phyloP scores from a whole-genome alignment of 1,140 invertebrate species.

The Cydia amplana region DNA sequence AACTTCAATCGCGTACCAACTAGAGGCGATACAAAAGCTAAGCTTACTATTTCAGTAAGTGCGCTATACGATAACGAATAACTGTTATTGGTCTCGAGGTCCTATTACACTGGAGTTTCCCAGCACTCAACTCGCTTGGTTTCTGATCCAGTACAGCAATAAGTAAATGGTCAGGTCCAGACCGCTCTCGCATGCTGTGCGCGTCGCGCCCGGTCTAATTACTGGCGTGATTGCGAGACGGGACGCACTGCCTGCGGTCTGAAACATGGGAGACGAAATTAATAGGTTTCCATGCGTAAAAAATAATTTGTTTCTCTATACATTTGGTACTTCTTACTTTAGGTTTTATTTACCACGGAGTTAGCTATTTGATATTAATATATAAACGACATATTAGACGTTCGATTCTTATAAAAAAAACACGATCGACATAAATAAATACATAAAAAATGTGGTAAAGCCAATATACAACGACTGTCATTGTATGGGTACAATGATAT shows the following conservation, averaged over 20 bases:
- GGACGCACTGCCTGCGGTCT: not conserved
- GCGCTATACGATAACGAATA: not conserved
- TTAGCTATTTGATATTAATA: no score
- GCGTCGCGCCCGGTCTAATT: constrained; percentile 1
- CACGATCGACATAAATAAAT: no score
- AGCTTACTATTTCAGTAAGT: no score
- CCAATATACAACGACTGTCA: no score
- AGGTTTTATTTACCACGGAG: no score
- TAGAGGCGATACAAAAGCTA: not conserved
- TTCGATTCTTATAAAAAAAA: no score
- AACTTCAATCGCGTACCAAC: not conserved
- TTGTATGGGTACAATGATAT: no score
- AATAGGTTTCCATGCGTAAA: not conserved
- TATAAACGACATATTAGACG: no score
- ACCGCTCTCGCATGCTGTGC: not conserved
- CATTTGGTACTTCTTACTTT: not conserved
- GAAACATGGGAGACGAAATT: not conserved
- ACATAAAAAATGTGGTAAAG: no score
- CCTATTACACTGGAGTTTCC: not conserved
- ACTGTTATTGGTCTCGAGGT: no score
- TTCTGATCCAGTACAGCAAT: not conserved
- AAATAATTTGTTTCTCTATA: not conserved
- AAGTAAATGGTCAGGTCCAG: not conserved
- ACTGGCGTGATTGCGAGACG: not conserved
- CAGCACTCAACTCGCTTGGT: not conserved